Evolutionary conservation across 92 coral and sea anemone species (phyloP), one percentile per base, ranked within the genome.

Genomic region (Zoanthus sociatus): DNA sequence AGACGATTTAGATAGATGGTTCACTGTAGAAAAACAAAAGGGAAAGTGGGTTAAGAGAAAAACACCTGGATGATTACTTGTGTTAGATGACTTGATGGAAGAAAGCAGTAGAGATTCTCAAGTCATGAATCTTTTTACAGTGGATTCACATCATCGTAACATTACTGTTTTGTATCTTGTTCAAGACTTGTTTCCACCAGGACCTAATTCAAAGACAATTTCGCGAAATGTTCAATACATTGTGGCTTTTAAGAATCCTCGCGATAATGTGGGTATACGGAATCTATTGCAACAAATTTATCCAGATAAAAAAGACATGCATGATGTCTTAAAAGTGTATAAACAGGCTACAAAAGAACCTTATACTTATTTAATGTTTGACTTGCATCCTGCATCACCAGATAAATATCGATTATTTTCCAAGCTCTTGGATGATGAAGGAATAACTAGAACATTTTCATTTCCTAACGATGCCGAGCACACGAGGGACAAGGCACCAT

Each of bases 131-230:
- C 9, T 79, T 13, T 79, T 79, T 46, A 79, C 85, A 6, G 20
- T 26, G 20, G 85, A n/a, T 20, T 79, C 85, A 2, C 85, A 79
- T 61, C 85, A 79, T 61, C 33, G 71, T 2, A 61, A 61, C 30
- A 79, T 79, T 46, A 79, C 85, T 4, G 85, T 61, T 20, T 10
- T 79, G 16, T 79, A 79, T 53, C n/a, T 79, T n/a, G n/a, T 54
- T 9, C 85, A 79, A 60, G 85, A 79, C 37, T 21, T 79, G 69
- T 79, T 79, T 50, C 55, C 55, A 0, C 4, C 4, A 4, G 55
- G 55, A 2, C 4, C 10, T 1, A 1, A 50, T 50, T 3, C 55
- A 4, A 50, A 50, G 7, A 50, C 55, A 7, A 50, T 50, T 50
- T 50, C 55, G 12, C 55, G 55, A 2, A 1, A 50, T 1, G 55